Percentiles rank a stretch among this genome's conserved stretches.
These are phyloP conservation scores for Sinella curviseta DNA, from an alignment of 1,140 invertebrate genomes.

Conservation along the genomic window DNA sequence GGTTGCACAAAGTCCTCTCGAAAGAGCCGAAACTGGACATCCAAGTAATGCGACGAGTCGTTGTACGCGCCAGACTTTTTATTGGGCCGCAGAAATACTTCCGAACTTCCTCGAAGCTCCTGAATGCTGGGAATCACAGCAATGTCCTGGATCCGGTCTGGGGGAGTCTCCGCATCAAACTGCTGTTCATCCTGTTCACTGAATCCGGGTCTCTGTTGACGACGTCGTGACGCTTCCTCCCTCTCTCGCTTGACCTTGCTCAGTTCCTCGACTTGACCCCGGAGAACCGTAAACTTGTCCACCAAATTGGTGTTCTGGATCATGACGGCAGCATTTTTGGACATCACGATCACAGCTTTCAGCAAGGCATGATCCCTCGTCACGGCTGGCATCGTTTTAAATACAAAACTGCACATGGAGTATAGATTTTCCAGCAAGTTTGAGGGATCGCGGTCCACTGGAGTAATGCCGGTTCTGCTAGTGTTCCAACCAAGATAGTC, in stretches of 20 bases:
- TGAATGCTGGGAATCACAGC: slow-evolving; percentile 35
- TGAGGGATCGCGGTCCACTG: not conserved
- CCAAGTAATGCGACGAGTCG: slow-evolving; percentile 70
- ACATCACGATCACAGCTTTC: not conserved
- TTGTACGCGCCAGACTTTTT: slow-evolving; percentile 64
- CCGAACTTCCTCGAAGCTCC: slow-evolving; percentile 31
- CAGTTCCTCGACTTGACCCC: not conserved
- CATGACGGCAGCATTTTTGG: not conserved
- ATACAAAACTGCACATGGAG: not conserved
- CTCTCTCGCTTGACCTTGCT: not conserved
- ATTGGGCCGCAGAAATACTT: slow-evolving; percentile 61
- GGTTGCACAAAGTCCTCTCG: slow-evolving; percentile 59
- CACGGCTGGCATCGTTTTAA: slow-evolving; percentile 4
- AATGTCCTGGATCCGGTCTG: slow-evolving; percentile 38
- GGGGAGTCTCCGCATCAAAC: slow-evolving; percentile 27
- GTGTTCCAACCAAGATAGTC: no score
- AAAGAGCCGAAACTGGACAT: slow-evolving; percentile 73
- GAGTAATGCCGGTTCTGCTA: no score
- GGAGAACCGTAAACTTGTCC: not conserved
- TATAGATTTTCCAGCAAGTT: not conserved
- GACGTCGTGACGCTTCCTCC: not conserved
- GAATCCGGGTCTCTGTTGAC: slow-evolving; percentile 18
- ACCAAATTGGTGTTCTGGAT: not conserved
- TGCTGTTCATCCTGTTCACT: slow-evolving; percentile 26
- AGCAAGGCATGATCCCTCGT: not conserved